These are phyloP conservation scores for Automeris io DNA, from an alignment of 2,888 invertebrate genomes.

Conservation along the genomic window DNA sequence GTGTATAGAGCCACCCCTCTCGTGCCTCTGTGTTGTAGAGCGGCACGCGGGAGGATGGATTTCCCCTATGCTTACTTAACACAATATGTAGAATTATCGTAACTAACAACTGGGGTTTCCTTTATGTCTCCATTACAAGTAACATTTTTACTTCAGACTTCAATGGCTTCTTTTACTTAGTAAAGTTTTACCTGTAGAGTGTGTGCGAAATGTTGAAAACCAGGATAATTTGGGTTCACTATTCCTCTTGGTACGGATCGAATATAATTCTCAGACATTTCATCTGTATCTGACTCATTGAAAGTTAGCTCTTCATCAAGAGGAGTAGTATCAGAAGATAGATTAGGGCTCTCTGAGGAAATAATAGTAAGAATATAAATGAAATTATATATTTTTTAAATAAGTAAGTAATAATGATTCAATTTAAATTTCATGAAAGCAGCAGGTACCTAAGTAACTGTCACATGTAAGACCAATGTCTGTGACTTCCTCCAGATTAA, in stretches of 20 bases:
- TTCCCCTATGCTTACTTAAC: neutral
- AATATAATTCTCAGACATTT: slow-evolving; percentile 61
- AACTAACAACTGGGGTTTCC: slow-evolving; percentile 44
- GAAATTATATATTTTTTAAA: neutral
- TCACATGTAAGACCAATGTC: slow-evolving; percentile 24
- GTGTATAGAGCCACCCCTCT: too few species aligned
- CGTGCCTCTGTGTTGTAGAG: too few species aligned
- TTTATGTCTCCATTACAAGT: slow-evolving; percentile 27
- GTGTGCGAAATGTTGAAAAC: slow-evolving; percentile 88
- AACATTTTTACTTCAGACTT: slow-evolving; percentile 34
- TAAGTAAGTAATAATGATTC: neutral
- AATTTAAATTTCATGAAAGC: neutral
- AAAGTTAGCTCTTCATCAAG: slow-evolving; percentile 73
- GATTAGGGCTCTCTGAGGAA: slow-evolving; percentile 38
- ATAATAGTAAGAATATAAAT: neutral
- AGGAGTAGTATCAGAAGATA: slow-evolving; percentile 51
- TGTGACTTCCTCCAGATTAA: slow-evolving; percentile 39
- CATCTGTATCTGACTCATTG: slow-evolving; percentile 76
- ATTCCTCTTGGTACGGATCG: slow-evolving; percentile 80
- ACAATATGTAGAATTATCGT: neutral
- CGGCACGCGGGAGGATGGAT: too few species aligned
- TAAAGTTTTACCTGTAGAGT: slow-evolving; percentile 75
- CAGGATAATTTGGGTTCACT: slow-evolving; percentile 90
- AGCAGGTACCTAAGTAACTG: slow-evolving; percentile 31
- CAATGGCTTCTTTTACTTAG: slow-evolving; percentile 11